Percentiles rank a stretch among this genome's conserved stretches.
phyloP scores from a whole-genome alignment of 2,797 vertebrate genomes.

The Dendrocincla tyrannina region DNA sequence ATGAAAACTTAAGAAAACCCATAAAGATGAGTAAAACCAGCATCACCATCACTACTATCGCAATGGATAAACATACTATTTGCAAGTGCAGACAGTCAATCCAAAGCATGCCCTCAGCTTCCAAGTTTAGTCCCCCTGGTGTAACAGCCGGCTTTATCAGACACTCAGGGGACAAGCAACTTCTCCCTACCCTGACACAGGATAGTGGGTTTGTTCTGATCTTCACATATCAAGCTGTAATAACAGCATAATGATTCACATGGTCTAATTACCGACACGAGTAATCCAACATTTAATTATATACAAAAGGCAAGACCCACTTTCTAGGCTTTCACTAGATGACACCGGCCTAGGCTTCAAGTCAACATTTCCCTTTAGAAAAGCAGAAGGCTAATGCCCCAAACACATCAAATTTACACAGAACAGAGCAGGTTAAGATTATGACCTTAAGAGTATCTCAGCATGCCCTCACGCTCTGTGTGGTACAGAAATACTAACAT shows the following conservation, averaged over 20 bases:
- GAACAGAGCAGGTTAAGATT: not conserved
- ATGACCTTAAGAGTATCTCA: not conserved
- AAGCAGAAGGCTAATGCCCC: not conserved
- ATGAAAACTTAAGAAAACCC: not conserved
- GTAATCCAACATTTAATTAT: not conserved
- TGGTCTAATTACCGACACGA: not conserved
- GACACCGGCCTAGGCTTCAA: not conserved
- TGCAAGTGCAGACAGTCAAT: not conserved
- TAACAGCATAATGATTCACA: not conserved
- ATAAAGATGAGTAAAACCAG: not conserved
- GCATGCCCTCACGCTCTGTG: not conserved
- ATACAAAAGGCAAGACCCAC: not conserved
- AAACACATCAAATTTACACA: not conserved
- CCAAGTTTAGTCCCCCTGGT: not conserved
- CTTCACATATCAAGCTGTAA: not conserved
- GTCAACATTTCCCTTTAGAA: not conserved
- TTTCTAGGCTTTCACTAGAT: not conserved
- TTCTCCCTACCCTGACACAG: not conserved
- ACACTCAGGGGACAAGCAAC: not conserved
- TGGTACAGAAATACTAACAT: not conserved
- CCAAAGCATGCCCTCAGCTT: not conserved
- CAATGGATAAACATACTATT: not conserved
- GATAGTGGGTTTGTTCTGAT: not conserved
- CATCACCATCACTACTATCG: not conserved
- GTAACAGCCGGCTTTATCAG: not conserved